Base-by-base conservation (phyloP, 2,888 invertebrate species). In the Euplagia quadripunctaria region DNA sequence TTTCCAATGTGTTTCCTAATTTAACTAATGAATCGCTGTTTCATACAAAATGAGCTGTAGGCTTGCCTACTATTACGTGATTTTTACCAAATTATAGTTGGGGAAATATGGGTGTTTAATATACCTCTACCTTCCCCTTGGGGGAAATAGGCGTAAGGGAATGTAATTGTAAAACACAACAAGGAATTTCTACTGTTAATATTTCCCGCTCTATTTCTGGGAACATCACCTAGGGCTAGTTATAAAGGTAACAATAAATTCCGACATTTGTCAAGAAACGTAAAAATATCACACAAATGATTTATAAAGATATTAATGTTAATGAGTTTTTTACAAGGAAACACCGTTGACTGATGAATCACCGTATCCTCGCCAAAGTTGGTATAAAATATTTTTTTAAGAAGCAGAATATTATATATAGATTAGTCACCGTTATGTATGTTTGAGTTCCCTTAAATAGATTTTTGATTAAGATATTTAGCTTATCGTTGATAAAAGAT, bases 281-380 rank as follows among this genome's bases (percentile, higher is more conserved):
- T 1, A 31, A 58, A 58, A 58, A 2, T 12, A n/a, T 64, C 42
- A 72, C 79, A 77, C 71, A 78, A 82, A 75, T 61, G 41, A 82
- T 81, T 80, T 76, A 74, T 75, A 58, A 14, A 51, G 4, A 3
- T 51, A 51, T 16, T 51, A 46, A 82, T 82, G 81, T 20, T 70
- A 83, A 83, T 75, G 8, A 55, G 66, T 64, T 68, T 71, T 78
- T 65, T 71, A 70, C 61, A 55, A 67, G 61, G 63, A 49, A 67
- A 20, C 43, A 66, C 46, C 55, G 8, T 20, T 8, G 43, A 46
- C 41, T 49, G 61, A 71, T 78, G 76, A 80, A 64, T 74, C 79
- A 81, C 72, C 64, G 70, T 61, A 61, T 74, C 70, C 7, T 61
- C 65, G 8, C 20, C 67, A 52, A 63, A 67, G 49, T 52, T 17